Evolutionary conservation across 2,797 vertebrate genomes (phyloP).

Genomic region (Dallia pectoralis): DNA sequence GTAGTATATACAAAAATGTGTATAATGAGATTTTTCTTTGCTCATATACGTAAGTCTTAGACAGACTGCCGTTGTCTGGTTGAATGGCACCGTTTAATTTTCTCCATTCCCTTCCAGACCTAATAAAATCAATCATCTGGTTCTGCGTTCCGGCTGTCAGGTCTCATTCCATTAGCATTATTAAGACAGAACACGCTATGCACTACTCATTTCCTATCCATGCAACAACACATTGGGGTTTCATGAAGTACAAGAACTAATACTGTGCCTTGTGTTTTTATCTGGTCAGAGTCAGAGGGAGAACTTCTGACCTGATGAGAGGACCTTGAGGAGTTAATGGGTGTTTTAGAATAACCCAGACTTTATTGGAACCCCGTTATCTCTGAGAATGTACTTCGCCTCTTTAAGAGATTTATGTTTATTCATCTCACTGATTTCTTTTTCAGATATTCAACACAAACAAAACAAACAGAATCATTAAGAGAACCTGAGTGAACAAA

Average conservation of each 20-base stretch:
- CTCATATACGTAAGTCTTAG: background rate
- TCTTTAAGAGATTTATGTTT: too few relatives aligned
- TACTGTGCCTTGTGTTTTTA: constrained; percentile 49
- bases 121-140: constrained; percentile 57
- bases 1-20: background rate
- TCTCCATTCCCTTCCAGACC: constrained; percentile 40
- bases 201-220: constrained; percentile 63
- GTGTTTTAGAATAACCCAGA: background rate
- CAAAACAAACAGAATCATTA: too few relatives aligned
- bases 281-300: constrained; percentile 25
- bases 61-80: constrained; percentile 19
- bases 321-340: background rate
- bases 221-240: constrained; percentile 42
- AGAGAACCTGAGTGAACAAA: too few relatives aligned
- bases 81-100: constrained; percentile 36
- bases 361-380: background rate
- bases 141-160: constrained; percentile 49
- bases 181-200: constrained; percentile 54
- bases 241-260: constrained; percentile 71
- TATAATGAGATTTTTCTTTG: background rate
- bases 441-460: too few relatives aligned
- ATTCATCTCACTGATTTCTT: too few relatives aligned
- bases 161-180: constrained; percentile 67
- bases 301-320: background rate
- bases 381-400: too few relatives aligned